Percentiles rank a stretch among this genome's conserved stretches.
Evolutionary conservation across 2,797 vertebrate species (phyloP).

Genomic region (Pseudochromis fuscus): DNA sequence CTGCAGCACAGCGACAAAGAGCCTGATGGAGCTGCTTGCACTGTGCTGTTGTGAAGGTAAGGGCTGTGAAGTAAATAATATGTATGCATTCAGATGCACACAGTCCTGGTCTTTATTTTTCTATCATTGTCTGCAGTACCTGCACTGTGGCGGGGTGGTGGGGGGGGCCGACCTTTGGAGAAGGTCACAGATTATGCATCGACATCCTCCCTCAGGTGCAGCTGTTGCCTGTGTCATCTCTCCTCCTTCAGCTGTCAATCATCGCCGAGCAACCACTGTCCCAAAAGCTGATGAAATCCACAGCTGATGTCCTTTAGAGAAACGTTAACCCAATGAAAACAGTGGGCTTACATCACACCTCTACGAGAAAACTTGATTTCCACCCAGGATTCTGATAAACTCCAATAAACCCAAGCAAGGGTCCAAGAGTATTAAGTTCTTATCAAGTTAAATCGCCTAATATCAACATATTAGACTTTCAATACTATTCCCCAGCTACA

Average conservation of each 20-base stretch:
- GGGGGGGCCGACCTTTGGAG: constrained; percentile 68
- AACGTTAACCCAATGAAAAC: not conserved
- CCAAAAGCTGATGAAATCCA: constrained; percentile 32
- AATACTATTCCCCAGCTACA: constrained; percentile 37
- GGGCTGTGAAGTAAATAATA: constrained; percentile 10
- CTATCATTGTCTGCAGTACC: constrained; percentile 2
- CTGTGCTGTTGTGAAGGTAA: constrained; percentile 4
- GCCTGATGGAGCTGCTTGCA: constrained; percentile 22
- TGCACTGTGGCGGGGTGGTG: constrained; percentile 9
- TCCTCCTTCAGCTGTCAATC: constrained; percentile 41
- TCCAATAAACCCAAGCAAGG: constrained; percentile 11
- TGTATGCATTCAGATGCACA: not conserved
- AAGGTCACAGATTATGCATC: constrained; percentile 61
- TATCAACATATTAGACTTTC: constrained; percentile 63
- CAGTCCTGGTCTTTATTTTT: not conserved
- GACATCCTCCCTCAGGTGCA: constrained; percentile 28
- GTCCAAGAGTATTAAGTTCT: constrained; percentile 56
- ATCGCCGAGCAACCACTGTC: constrained; percentile 17
- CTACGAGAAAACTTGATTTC: not conserved
- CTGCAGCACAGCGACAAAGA: constrained; percentile 37
- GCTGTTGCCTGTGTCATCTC: constrained; percentile 32
- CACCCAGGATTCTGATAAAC: constrained; percentile 13
- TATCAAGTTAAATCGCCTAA: constrained; percentile 62
- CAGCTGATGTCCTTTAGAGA: constrained; percentile 21
- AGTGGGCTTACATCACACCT: constrained; percentile 8